Evolutionary conservation across 2,113 vertebrate genomes (phyloP), one percentile per base, ranked within the genome.

Genomic region (Phaethon lepturus): DNA sequence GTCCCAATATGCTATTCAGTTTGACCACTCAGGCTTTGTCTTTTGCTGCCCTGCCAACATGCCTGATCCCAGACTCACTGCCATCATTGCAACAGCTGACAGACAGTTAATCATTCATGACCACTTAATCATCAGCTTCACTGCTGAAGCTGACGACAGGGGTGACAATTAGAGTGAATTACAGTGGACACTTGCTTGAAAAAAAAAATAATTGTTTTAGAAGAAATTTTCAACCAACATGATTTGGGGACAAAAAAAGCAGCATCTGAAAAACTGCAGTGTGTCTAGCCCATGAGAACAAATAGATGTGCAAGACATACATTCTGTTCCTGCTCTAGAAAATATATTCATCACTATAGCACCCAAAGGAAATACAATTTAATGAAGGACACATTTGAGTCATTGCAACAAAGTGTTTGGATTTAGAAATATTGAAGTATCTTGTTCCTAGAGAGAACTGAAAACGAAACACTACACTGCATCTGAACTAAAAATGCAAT

Each of bases 351-450:
- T 63, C 71, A 29, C 42, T 78, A 62, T 56, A 83, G 24, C 24
- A 83, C 20, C 4, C 44, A 60, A 87, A 90, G 35, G 28, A 94
- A 78, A 85, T 40, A 44, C 7, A 69, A 26, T 84, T 81, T 81
- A 74, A 77, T 56, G 72, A 75, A 62, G 29, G n/a, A 81, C 28
- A 72, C 3, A 25, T 60, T 50, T 85, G 44, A 89, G 73, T 68
- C 47, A 78, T 38, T 85, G 49, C 72, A 89, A 75, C n/a, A 72
- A 86, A 90, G 19, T 15, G 10, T 73, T 82, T 0, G 0, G 33
- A 75, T 95, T 78, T 68, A 72, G 49, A 95, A 95, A 86, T 50
- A 42, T 4, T 56, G 76, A 89, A 58, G 55, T 25, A 29, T 68
- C 59, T 49, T 56, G 6, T 71, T 95, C 29, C 72, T 86, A 80